phyloP scores from a whole-genome alignment of 2,888 invertebrate species.

The Keiferia lycopersicella region DNA sequence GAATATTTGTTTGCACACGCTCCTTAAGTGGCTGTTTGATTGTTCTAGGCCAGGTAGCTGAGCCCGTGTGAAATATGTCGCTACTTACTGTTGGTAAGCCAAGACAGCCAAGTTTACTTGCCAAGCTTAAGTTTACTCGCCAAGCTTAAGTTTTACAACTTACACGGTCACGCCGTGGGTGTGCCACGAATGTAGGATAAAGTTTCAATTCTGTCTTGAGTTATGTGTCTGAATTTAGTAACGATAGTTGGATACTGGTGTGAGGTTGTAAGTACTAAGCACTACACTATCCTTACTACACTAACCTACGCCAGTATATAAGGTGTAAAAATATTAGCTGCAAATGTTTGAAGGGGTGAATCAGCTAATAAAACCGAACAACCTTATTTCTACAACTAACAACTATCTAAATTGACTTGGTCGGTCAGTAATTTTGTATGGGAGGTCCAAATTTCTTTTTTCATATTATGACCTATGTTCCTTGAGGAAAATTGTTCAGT shows the following conservation, averaged over 20 bases:
- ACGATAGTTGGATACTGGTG: background rate
- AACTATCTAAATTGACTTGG: no score
- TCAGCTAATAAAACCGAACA: no score
- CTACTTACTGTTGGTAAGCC: constrained; percentile 72
- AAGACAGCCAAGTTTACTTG: constrained; percentile 55
- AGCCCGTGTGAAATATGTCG: constrained; percentile 76
- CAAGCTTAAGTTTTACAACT: constrained; percentile 72
- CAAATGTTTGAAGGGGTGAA: no score
- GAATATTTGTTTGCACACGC: constrained; percentile 46
- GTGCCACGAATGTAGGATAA: constrained; percentile 5
- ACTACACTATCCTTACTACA: no score
- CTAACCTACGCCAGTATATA: no score
- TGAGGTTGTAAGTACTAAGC: background rate
- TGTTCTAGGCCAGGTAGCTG: constrained; percentile 77
- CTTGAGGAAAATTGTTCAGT: no score
- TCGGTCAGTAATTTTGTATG: no score
- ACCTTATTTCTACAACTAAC: no score
- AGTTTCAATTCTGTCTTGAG: constrained; percentile 14
- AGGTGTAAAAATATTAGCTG: no score
- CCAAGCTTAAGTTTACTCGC: constrained; percentile 57
- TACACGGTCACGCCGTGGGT: constrained; percentile 37
- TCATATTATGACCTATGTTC: no score
- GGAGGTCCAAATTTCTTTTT: no score
- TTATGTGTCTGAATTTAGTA: constrained; percentile 9
- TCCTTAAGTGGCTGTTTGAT: constrained; percentile 71